phyloP scores from a whole-genome alignment of 2,888 invertebrate species.

The Thymelicus acteon region DNA sequence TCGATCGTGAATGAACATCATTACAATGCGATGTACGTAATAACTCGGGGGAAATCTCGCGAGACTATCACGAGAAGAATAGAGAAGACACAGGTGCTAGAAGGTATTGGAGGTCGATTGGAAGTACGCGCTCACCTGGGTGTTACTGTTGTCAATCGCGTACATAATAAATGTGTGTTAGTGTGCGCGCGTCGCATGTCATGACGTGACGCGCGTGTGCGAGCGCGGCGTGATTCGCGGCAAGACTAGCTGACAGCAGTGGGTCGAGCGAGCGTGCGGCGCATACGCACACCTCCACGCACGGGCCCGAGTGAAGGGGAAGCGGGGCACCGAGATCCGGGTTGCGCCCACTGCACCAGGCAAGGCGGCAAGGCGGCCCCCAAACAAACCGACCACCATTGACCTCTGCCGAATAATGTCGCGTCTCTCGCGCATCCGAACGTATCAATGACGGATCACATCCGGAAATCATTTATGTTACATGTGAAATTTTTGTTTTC shows the following conservation, averaged over 20 bases:
- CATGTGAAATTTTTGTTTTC: not conserved
- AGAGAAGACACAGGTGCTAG: constrained; percentile 26
- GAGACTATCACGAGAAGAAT: constrained; percentile 33
- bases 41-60: constrained; percentile 55
- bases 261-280: constrained; percentile 53
- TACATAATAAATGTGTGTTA: constrained; percentile 76
- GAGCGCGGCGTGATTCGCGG: constrained; percentile 71
- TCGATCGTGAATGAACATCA: constrained; percentile 74
- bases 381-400: constrained; percentile 71
- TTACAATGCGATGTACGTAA: constrained; percentile 63
- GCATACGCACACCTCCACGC: constrained; percentile 69
- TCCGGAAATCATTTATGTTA: constrained; percentile 38
- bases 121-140: constrained; percentile 76
- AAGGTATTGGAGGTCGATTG: constrained; percentile 29
- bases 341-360: constrained; percentile 78
- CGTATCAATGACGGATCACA: constrained; percentile 39
- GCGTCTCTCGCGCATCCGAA: constrained; percentile 51
- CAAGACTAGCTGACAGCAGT: constrained; percentile 62
- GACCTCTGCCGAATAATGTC: constrained; percentile 63
- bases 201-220: constrained; percentile 48
- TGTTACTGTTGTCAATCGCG: constrained; percentile 71
- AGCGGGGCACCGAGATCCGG: constrained; percentile 83
- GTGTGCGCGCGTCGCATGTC: constrained; percentile 67
- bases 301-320: constrained; percentile 80
- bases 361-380: constrained; percentile 56